These are phyloP conservation scores for Oscheius sp. DNA, from an alignment of 2,888 invertebrate genomes.

Conservation along the genomic window DNA sequence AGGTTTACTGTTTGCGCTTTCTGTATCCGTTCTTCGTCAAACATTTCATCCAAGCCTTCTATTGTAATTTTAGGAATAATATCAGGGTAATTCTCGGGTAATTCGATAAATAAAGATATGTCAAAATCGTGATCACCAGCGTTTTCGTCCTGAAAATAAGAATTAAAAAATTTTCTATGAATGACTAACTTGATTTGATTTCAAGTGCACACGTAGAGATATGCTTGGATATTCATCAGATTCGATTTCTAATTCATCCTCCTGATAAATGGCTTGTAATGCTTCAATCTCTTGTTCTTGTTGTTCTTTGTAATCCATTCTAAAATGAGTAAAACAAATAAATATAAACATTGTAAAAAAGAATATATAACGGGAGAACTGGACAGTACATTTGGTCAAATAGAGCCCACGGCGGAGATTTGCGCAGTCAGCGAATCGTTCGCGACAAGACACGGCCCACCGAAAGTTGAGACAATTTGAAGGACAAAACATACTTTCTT, in stretches of 20 bases:
- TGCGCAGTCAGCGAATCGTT: not conserved
- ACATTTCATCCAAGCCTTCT: conserved; percentile 57
- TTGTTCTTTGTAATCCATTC: conserved; percentile 49
- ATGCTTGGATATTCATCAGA: conserved; percentile 50
- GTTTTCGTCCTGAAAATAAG: conserved; percentile 38
- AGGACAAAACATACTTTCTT: too few relatives aligned
- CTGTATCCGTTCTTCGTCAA: conserved; percentile 50
- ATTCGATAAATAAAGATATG: conserved; percentile 42
- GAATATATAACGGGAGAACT: not conserved
- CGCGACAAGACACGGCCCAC: too few relatives aligned
- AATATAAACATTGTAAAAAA: not conserved
- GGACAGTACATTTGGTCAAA: not conserved
- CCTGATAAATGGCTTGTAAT: conserved; percentile 56
- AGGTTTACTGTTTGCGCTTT: conserved; percentile 40
- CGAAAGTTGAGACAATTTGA: too few relatives aligned
- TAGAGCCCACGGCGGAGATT: not conserved
- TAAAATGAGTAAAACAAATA: not conserved
- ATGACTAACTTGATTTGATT: conserved; percentile 46
- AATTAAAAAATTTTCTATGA: not conserved
- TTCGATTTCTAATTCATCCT: conserved; percentile 47
- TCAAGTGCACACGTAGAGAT: conserved; percentile 45
- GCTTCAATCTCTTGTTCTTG: conserved; percentile 60
- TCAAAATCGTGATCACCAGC: conserved; percentile 47
- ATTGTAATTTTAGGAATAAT: conserved; percentile 59
- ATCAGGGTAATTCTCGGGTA: conserved; percentile 68